Percentiles rank a stretch among this genome's conserved stretches.
phyloP scores from a whole-genome alignment of 2,797 vertebrate genomes.

The Scarus forsteni region DNA sequence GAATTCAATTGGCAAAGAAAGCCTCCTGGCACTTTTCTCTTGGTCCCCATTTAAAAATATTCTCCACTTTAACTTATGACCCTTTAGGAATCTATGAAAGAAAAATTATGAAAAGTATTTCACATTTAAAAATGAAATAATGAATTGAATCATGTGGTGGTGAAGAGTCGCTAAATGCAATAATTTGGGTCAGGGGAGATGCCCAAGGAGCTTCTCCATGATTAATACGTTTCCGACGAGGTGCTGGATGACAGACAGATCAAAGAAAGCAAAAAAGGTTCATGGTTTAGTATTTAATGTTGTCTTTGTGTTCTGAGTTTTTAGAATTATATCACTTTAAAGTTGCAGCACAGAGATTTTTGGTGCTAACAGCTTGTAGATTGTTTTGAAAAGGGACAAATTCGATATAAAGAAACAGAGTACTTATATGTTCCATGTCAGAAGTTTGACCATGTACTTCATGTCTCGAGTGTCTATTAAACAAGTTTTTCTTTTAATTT shows the following conservation, averaged over 20 bases:
- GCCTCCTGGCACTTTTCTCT: conserved; percentile 24
- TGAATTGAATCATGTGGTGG: conserved; percentile 33
- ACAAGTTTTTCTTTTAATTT: too few relatives aligned
- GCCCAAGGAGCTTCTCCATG: conserved; percentile 19
- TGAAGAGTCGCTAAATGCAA: conserved; percentile 41
- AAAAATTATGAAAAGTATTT: conserved; percentile 38
- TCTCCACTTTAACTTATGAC: conserved; percentile 42
- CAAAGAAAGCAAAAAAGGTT: conserved; percentile 8
- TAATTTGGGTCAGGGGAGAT: conserved; percentile 29
- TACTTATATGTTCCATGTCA: too few relatives aligned
- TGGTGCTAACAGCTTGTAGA: too few relatives aligned
- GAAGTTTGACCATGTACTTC: too few relatives aligned
- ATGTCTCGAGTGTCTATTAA: too few relatives aligned
- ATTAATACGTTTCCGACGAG: conserved; percentile 14
- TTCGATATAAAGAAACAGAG: too few relatives aligned
- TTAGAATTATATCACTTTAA: too few relatives aligned
- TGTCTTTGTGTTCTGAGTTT: neutral
- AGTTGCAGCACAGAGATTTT: too few relatives aligned
- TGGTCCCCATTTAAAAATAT: conserved; percentile 37
- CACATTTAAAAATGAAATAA: conserved; percentile 33
- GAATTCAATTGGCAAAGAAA: conserved; percentile 46
- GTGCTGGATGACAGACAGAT: neutral
- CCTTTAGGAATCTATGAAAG: conserved; percentile 49
- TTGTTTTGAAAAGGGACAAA: too few relatives aligned
- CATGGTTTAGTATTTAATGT: neutral